Conservation (phyloP, 2,113 vertebrate genomes). For the Caranx ignobilis region DNA sequence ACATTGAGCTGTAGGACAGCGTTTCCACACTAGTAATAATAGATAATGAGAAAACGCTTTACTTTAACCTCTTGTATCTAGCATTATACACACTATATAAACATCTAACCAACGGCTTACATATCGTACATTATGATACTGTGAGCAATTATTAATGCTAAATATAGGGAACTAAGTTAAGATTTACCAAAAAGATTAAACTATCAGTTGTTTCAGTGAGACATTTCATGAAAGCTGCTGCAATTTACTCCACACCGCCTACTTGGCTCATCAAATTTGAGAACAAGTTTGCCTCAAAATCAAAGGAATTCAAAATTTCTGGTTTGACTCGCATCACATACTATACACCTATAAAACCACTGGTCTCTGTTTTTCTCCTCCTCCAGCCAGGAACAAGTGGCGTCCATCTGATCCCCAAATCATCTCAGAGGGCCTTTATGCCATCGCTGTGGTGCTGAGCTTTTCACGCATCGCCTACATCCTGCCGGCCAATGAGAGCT, state of each 20-base stretch:
- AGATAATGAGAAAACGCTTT: neutral
- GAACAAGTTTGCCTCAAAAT: neutral
- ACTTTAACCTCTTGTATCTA: neutral
- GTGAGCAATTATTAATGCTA: neutral
- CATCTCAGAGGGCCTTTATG: slow-evolving; percentile 97
- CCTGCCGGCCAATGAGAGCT: slow-evolving; percentile 98
- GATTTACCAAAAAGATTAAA: neutral
- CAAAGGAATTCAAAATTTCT: neutral
- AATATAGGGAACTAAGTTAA: neutral
- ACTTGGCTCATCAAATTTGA: neutral
- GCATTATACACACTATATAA: neutral
- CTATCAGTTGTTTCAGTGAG: neutral
- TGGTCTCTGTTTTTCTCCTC: slow-evolving; percentile 30
- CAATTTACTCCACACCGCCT: neutral
- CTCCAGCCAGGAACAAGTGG: slow-evolving; percentile 97
- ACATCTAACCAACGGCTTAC: neutral
- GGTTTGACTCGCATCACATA: neutral
- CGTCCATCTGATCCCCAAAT: slow-evolving; percentile 97
- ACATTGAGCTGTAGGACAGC: neutral
- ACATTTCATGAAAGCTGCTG: neutral
- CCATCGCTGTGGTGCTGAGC: slow-evolving; percentile 96
- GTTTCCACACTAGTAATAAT: neutral
- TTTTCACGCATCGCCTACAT: slow-evolving; percentile 99
- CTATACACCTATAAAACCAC: neutral
- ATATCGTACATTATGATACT: neutral